A percentile compares a stretch with the other conserved stretches of the same genome.
Evolutionary conservation across 1,140 invertebrate genomes (phyloP).

Genomic region (Bursaphelenchus mucronatus): DNA sequence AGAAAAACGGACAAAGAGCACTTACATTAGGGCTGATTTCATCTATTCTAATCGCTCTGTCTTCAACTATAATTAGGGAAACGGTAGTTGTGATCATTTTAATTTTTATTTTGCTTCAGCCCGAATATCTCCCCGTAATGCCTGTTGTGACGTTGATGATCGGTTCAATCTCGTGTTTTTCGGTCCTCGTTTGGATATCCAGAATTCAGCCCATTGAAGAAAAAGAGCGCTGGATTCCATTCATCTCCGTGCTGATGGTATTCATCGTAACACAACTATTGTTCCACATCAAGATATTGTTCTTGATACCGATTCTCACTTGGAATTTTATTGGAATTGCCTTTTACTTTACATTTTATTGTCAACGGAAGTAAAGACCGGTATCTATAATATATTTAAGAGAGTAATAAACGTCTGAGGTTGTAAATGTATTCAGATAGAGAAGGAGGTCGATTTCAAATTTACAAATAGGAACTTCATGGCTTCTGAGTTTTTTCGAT

Average conservation of each 20-base stretch:
- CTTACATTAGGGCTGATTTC: background rate
- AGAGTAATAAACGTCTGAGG: too few relatives aligned
- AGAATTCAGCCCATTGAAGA: background rate
- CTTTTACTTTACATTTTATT: too few relatives aligned
- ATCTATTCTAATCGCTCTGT: conserved; percentile 2
- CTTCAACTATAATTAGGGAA: conserved; percentile 3
- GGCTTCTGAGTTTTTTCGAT: background rate
- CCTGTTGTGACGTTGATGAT: conserved; percentile 10
- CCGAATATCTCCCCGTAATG: conserved; percentile 7
- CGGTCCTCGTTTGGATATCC: background rate
- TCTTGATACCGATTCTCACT: too few relatives aligned
- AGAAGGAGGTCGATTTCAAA: too few relatives aligned
- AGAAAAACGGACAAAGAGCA: background rate
- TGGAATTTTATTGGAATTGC: too few relatives aligned
- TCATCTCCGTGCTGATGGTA: background rate
- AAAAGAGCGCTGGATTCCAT: conserved; percentile 1
- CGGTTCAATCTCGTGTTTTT: background rate
- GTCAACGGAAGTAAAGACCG: too few relatives aligned
- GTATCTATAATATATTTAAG: too few relatives aligned
- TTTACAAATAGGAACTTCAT: too few relatives aligned
- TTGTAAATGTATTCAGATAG: too few relatives aligned
- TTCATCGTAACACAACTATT: background rate
- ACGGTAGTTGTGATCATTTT: conserved; percentile 7
- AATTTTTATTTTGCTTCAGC: conserved; percentile 4
- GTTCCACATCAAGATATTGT: background rate